Evolutionary conservation across 2,113 vertebrate genomes (phyloP).

Genomic region (Corythoichthys haematopterus): DNA sequence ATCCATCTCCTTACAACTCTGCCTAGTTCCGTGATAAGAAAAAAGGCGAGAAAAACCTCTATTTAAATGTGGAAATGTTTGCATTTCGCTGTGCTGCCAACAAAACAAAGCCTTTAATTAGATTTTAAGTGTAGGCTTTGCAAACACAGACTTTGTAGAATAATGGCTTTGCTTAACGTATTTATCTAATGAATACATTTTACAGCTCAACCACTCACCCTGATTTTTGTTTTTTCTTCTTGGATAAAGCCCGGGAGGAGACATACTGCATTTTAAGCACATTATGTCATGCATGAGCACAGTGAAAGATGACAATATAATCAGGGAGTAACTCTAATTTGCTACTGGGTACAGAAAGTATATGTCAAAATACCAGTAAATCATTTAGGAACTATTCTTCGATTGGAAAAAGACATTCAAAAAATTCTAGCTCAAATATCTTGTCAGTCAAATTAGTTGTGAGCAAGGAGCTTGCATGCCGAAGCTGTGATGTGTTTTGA

Average conservation of each 20-base stretch:
- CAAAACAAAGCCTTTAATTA: constrained; percentile 49
- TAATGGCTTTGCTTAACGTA: constrained; percentile 11
- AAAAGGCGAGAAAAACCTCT: constrained; percentile 43
- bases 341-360: constrained; percentile 8
- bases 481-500: constrained; percentile 21
- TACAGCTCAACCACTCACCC: constrained; percentile 27
- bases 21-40: constrained; percentile 20
- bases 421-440: constrained; percentile 9
- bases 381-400: constrained; percentile 23
- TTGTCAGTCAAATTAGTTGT: constrained; percentile 20
- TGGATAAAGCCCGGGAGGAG: constrained; percentile 22
- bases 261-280: constrained; percentile 29
- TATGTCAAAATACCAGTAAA: constrained; percentile 26
- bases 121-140: constrained; percentile 39
- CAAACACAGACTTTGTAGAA: constrained; percentile 28
- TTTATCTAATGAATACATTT: constrained; percentile 47
- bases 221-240: constrained; percentile 1
- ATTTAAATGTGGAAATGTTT: constrained; percentile 49
- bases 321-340: constrained; percentile 18
- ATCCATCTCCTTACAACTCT: constrained; percentile 38
- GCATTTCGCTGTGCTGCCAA: constrained; percentile 61
- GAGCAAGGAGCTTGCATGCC: constrained; percentile 26
- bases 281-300: constrained; percentile 21
- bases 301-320: constrained; percentile 32
- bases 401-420: constrained; percentile 4